phyloP scores from a whole-genome alignment of 1,140 invertebrate genomes.

The Cherax quadricarinatus region DNA sequence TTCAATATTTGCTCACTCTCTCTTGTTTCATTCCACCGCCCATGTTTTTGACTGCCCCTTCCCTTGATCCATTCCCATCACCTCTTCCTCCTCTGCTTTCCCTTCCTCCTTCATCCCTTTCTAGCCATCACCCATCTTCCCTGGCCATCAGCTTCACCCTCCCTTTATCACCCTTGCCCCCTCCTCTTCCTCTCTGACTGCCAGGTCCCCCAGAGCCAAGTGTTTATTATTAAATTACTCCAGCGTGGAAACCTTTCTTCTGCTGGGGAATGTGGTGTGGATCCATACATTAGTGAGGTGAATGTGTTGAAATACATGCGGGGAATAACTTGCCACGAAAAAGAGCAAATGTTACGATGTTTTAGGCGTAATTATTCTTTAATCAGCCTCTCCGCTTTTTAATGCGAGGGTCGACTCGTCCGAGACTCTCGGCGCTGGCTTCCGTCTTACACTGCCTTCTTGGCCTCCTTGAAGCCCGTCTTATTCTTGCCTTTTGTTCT shows the following conservation, averaged over 20 bases:
- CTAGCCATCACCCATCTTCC: background rate
- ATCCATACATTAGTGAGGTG: slow-evolving; percentile 47
- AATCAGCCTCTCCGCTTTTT: slow-evolving; percentile 71
- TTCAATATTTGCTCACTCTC: background rate
- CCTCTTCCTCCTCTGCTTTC: background rate
- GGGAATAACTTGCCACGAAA: slow-evolving; percentile 42
- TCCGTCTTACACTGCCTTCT: background rate
- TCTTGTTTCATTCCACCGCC: background rate
- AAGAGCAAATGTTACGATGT: slow-evolving; percentile 72
- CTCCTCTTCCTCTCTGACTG: background rate
- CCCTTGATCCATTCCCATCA: background rate
- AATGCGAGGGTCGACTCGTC: slow-evolving; percentile 62
- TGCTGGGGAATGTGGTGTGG: slow-evolving; percentile 23
- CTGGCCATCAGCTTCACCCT: background rate
- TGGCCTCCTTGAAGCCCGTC: background rate
- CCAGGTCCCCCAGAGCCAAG: background rate
- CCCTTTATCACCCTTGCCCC: background rate
- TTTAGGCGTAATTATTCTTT: slow-evolving; percentile 72
- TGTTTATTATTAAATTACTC: slow-evolving; percentile 51
- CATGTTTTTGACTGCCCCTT: no score
- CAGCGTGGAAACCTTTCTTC: slow-evolving; percentile 3
- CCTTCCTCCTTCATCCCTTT: background rate
- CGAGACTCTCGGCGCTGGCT: slow-evolving; percentile 33
- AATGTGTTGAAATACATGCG: slow-evolving; percentile 51
- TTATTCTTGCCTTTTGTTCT: background rate